Evolutionary conservation across 2,797 vertebrate genomes (phyloP).

Genomic region (Dermochelys coriacea): DNA sequence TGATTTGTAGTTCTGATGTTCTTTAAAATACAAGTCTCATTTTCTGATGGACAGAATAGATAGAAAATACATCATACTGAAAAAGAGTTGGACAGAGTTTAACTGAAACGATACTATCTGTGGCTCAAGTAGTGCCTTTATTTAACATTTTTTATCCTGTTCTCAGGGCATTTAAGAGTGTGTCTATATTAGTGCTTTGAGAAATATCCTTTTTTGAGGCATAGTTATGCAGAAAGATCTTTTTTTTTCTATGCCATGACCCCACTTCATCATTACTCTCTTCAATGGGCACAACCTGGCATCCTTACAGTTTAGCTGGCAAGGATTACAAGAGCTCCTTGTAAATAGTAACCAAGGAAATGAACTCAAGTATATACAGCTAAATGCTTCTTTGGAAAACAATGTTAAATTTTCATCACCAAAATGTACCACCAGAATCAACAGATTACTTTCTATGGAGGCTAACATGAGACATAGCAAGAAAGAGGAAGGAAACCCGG

Average conservation of each 20-base stretch:
- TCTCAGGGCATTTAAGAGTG: not conserved
- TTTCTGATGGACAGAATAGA: not conserved
- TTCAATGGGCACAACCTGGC: not conserved
- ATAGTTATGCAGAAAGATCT: not conserved
- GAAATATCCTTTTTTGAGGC: not conserved
- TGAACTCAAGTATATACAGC: not conserved
- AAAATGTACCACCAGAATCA: not conserved
- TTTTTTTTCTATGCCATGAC: not conserved
- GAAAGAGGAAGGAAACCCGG: conserved; percentile 23
- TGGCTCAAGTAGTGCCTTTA: rapidly evolving
- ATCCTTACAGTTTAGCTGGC: conserved; percentile 7
- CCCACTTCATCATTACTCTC: conserved; percentile 13
- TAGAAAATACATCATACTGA: not conserved
- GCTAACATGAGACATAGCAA: rapidly evolving
- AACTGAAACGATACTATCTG: not conserved
- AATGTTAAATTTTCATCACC: conserved; percentile 1
- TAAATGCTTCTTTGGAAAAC: conserved; percentile 37
- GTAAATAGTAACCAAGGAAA: not conserved
- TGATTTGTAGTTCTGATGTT: not conserved
- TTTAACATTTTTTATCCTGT: not conserved
- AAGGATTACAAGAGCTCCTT: conserved; percentile 35
- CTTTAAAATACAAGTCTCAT: not conserved
- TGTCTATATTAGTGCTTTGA: not conserved
- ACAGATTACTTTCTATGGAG: not conserved
- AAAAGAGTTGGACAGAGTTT: not conserved